A percentile compares a stretch with the other conserved stretches of the same genome.
phyloP scores from a whole-genome alignment of 2,888 invertebrate genomes.

The Chorisops tibialis region DNA sequence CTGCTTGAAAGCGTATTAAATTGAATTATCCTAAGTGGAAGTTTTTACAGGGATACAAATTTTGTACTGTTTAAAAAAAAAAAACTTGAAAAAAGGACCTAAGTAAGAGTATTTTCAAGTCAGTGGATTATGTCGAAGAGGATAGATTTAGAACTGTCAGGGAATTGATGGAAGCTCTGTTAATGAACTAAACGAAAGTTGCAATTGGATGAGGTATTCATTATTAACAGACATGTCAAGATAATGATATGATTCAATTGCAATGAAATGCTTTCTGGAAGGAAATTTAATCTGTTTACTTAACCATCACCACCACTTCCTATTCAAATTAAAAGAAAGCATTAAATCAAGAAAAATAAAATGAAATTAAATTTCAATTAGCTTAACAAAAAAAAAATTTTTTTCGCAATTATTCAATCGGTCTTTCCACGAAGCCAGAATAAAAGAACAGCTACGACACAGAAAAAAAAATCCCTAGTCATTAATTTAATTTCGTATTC shows the following conservation, averaged over 20 bases:
- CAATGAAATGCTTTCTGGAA: no score
- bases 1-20: conserved; percentile 19
- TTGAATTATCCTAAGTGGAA: conserved; percentile 20
- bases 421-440: conserved; percentile 5
- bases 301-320: conserved; percentile 22
- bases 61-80: no score
- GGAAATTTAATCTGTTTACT: conserved; percentile 22
- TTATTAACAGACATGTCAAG: no score
- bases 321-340: conserved; percentile 14
- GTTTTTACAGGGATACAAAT: background rate
- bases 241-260: no score
- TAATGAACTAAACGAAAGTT: no score
- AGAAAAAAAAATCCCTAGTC: conserved; percentile 32
- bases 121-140: no score
- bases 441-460: conserved; percentile 21
- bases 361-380: conserved; percentile 34
- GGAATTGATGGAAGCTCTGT: no score
- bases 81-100: no score
- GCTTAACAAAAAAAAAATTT: conserved; percentile 24
- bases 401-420: conserved; percentile 1
- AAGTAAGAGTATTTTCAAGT: no score
- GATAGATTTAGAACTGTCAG: no score
- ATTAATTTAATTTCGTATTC: conserved; percentile 34
- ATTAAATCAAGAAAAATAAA: conserved; percentile 27
- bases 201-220: no score